Base-by-base conservation (phyloP, 2,888 invertebrate species). In the Polymixis lichenea region DNA sequence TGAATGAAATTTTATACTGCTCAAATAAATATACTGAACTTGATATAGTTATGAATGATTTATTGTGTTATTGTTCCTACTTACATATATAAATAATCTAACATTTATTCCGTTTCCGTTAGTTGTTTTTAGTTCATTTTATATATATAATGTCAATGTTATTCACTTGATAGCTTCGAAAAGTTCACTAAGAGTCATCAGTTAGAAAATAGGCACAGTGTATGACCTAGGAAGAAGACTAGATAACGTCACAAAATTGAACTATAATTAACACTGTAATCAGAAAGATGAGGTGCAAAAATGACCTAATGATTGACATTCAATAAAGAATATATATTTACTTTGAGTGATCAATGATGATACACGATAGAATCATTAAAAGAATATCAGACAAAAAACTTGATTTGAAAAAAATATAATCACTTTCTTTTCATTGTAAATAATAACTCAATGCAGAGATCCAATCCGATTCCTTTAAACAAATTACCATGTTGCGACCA, bases 401-500 rank as follows among this genome's bases (percentile, higher is more conserved):
- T 32, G 4, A 58, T 66, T 8, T 43, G 13, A 6, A 22, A 61
- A 80, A 84, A 79, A 83, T 82, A 83, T 83, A 88, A 89, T 82
- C 84, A 91, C 89, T 91, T 91, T 90, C 90, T 75, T 89, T 86
- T 56, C 89, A 88, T 90, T 87, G 82, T 85, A 70, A 89, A 91
- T 94, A 93, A 94, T 94, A 93, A 94, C 92, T 94, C 91, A 93
- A 94, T 93, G 88, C 84, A 75, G 78, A 88, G 85, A 90, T 89
- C 81, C 82, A 86, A 84, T 91, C 86, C 76, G 86, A 89, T 90
- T 90, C 83, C 67, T 87, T 86, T 82, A 88, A 86, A 92, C 90
- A 92, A 93, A 94, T 91, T 90, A 93, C 90, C 88, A 82, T 80
- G 87, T 87, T 84, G 82, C 85, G 67, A 83, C 88, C 90, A 90